phyloP scores from a whole-genome alignment of 2,797 vertebrate species.

The Pteropus rufus region DNA sequence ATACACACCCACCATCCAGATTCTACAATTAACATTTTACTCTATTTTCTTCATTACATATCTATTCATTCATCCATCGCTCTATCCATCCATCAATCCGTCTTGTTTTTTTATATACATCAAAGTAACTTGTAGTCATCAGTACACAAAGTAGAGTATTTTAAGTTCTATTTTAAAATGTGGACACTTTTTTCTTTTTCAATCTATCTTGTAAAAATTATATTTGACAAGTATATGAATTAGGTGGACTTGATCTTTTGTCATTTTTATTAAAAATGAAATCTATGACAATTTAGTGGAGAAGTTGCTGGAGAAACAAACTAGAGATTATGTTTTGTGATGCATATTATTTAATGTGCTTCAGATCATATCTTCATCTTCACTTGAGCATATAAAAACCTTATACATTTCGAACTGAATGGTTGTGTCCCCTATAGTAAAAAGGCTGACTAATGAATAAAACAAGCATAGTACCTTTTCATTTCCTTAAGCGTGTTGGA shows the following conservation, averaged over 20 bases:
- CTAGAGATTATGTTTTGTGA: slow-evolving; percentile 23
- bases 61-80: neutral
- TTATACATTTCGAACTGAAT: neutral
- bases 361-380: neutral
- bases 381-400: slow-evolving; percentile 38
- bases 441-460: slow-evolving; percentile 28
- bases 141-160: neutral
- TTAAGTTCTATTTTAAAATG: slow-evolving; percentile 16
- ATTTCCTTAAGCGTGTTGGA: slow-evolving; percentile 32
- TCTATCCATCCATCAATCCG: neutral
- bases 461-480: slow-evolving; percentile 20
- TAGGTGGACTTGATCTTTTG: neutral
- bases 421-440: neutral
- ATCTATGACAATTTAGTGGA: slow-evolving; percentile 45
- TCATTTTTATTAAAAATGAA: slow-evolving; percentile 46
- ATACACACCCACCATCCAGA: neutral
- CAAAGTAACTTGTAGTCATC: slow-evolving; percentile 6
- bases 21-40: slow-evolving; percentile 20
- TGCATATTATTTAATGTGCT: slow-evolving; percentile 7
- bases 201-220: slow-evolving; percentile 17
- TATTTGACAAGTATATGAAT: slow-evolving; percentile 41
- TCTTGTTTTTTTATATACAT: neutral
- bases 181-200: slow-evolving; percentile 17
- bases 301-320: neutral
- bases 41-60: neutral